These are phyloP conservation scores for Aquatica leii DNA, from an alignment of 2,888 invertebrate genomes.

Conservation along the genomic window DNA sequence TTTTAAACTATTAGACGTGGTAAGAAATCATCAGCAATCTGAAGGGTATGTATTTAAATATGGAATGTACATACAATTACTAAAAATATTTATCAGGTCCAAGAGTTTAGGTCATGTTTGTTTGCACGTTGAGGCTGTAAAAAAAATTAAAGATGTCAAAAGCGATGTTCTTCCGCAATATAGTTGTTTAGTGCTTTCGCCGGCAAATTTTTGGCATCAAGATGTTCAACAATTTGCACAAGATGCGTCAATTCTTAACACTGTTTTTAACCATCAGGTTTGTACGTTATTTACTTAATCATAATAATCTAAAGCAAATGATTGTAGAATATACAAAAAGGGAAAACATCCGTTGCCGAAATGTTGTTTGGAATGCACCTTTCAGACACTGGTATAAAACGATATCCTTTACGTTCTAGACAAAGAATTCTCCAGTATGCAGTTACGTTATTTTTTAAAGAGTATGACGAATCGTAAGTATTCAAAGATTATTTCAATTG, in stretches of 20 bases:
- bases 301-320: background rate
- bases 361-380: slow-evolving; percentile 92
- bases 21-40: slow-evolving; percentile 82
- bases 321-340: slow-evolving; percentile 79
- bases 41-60: slow-evolving; percentile 66
- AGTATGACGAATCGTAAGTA: slow-evolving; percentile 78
- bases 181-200: slow-evolving; percentile 89
- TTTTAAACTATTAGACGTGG: slow-evolving; percentile 85
- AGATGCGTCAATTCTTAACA: slow-evolving; percentile 81
- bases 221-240: slow-evolving; percentile 79
- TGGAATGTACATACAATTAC: too few species aligned
- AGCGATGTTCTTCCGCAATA: slow-evolving; percentile 82
- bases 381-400: slow-evolving; percentile 88
- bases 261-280: slow-evolving; percentile 86
- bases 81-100: slow-evolving; percentile 63
- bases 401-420: slow-evolving; percentile 84
- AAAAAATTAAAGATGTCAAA: slow-evolving; percentile 66
- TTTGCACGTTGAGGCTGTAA: slow-evolving; percentile 84
- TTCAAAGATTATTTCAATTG: too few species aligned
- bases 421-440: slow-evolving; percentile 90
- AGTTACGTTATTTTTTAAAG: slow-evolving; percentile 84
- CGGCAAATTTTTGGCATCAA: slow-evolving; percentile 93
- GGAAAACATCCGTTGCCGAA: slow-evolving; percentile 85
- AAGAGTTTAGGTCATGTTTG: slow-evolving; percentile 82
- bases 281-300: slow-evolving; percentile 41